A percentile compares a stretch with the other conserved stretches of the same genome.
These are phyloP conservation scores for Thelaira solivaga DNA, from an alignment of 2,888 invertebrate genomes.

Conservation along the genomic window DNA sequence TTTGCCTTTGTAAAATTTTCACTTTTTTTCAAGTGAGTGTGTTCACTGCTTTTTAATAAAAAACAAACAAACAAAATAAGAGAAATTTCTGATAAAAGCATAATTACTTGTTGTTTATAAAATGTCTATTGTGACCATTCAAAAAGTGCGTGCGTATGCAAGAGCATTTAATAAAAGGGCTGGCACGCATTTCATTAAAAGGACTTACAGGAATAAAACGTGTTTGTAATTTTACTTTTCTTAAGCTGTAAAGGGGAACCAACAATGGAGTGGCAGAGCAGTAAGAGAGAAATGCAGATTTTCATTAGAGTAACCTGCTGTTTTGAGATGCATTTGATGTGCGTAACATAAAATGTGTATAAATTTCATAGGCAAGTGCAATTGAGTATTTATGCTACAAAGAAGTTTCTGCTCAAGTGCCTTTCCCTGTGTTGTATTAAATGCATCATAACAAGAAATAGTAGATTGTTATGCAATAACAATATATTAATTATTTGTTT, in stretches of 20 bases:
- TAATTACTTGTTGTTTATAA: slow-evolving; percentile 32
- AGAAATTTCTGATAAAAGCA: not conserved
- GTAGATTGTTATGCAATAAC: not conserved
- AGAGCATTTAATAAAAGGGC: slow-evolving; percentile 34
- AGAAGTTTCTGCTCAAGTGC: not conserved
- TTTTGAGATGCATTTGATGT: slow-evolving; percentile 13
- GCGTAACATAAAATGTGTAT: not conserved
- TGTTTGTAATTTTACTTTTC: slow-evolving; percentile 5
- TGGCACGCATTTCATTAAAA: slow-evolving; percentile 29
- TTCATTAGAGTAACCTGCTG: slow-evolving; percentile 34
- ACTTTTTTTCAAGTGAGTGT: not conserved
- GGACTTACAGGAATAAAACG: slow-evolving; percentile 13
- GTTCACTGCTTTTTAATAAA: no score
- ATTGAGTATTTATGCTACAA: slow-evolving; percentile 7
- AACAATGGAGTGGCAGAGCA: no score
- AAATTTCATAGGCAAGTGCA: slow-evolving; percentile 42
- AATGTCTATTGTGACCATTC: slow-evolving; percentile 25
- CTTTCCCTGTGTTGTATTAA: not conserved
- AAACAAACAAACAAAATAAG: slow-evolving; percentile 11
- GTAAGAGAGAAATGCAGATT: not conserved
- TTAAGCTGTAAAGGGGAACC: not conserved
- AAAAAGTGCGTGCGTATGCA: slow-evolving; percentile 50
- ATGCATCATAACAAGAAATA: slow-evolving; percentile 16
- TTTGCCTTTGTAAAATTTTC: slow-evolving; percentile 26
- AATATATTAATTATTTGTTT: slow-evolving; percentile 42